phyloP scores from a whole-genome alignment of 2,888 invertebrate species.

The Cantharis rustica region DNA sequence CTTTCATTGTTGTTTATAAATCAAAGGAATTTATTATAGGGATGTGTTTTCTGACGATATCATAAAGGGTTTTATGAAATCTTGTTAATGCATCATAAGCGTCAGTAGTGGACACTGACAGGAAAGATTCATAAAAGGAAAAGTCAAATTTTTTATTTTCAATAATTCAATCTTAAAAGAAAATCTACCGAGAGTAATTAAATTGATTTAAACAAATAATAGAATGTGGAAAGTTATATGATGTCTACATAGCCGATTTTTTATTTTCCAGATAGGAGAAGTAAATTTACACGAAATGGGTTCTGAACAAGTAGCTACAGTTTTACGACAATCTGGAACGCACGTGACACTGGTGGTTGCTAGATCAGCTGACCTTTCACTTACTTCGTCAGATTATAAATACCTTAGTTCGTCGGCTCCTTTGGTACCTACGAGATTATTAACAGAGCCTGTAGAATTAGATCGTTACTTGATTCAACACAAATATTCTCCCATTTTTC shows the following conservation, averaged over 20 bases:
- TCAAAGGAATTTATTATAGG: no score
- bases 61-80: no score
- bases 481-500: slow-evolving; percentile 76
- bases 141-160: neutral
- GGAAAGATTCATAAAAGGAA: no score
- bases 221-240: neutral
- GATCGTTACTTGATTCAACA: slow-evolving; percentile 85
- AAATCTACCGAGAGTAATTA: neutral
- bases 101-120: no score
- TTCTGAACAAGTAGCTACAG: slow-evolving; percentile 96
- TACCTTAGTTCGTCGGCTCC: slow-evolving; percentile 64
- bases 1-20: no score
- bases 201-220: neutral
- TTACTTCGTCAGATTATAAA: slow-evolving; percentile 62
- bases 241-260: neutral
- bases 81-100: no score
- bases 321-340: slow-evolving; percentile 92
- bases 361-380: slow-evolving; percentile 79
- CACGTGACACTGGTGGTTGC: slow-evolving; percentile 95
- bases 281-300: slow-evolving; percentile 93
- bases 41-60: no score
- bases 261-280: slow-evolving; percentile 53
- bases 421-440: slow-evolving; percentile 70
- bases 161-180: neutral
- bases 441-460: slow-evolving; percentile 85